Conservation (phyloP, 2,113 vertebrate genomes). For the Theristicus caerulescens region DNA sequence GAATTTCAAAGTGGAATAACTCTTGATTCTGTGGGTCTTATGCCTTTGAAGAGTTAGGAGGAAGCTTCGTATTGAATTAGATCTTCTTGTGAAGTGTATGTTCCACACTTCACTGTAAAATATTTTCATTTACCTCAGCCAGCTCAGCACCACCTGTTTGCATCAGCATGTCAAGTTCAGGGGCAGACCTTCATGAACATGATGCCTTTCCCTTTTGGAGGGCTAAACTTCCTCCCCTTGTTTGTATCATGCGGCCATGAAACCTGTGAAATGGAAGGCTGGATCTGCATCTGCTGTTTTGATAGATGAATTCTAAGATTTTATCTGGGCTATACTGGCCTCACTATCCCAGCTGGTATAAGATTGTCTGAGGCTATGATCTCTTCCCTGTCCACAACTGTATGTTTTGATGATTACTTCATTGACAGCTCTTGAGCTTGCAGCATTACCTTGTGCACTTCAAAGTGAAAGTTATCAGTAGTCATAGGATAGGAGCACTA, state of each 20-base stretch:
- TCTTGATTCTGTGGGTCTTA: neutral
- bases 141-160: neutral
- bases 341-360: neutral
- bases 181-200: neutral
- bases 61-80: neutral
- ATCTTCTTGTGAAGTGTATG: neutral
- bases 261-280: neutral
- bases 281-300: neutral
- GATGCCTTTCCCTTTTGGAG: neutral
- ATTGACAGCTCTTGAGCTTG: neutral
- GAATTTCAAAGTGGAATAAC: neutral
- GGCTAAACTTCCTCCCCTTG: neutral
- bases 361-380: neutral
- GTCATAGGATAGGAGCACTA: neutral
- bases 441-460: neutral
- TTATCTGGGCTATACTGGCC: neutral
- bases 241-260: neutral
- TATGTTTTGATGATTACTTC: neutral
- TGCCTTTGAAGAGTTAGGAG: neutral
- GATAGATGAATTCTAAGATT: neutral
- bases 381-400: neutral
- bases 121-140: neutral
- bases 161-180: neutral
- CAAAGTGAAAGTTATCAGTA: neutral
- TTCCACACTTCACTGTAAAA: neutral